Percentiles rank a stretch among this genome's conserved stretches.
Conservation (phyloP, 2,888 invertebrate species). For the Eugnorisma glareosa region DNA sequence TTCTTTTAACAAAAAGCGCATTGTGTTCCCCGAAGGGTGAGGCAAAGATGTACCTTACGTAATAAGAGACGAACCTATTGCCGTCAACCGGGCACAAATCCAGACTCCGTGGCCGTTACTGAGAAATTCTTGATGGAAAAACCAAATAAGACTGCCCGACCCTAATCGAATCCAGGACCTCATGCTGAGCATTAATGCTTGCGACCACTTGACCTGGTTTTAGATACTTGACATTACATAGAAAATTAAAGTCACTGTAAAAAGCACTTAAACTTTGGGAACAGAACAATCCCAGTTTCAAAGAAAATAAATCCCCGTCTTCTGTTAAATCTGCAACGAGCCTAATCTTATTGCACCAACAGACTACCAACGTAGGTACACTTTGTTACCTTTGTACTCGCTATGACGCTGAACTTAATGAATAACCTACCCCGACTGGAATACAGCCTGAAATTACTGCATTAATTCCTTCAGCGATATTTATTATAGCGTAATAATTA, state of each 20-base stretch:
- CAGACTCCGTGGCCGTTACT: not conserved
- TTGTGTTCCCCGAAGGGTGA: not conserved
- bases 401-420: slow-evolving; percentile 73
- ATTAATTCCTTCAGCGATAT: slow-evolving; percentile 76
- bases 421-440: slow-evolving; percentile 69
- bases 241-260: not conserved
- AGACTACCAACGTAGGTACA: slow-evolving; percentile 28
- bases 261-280: not conserved
- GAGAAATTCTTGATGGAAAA: not conserved
- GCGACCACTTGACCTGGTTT: not conserved
- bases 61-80: not conserved
- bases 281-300: not conserved
- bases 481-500: slow-evolving; percentile 77
- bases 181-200: not conserved
- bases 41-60: not conserved
- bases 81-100: not conserved
- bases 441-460: slow-evolving; percentile 75
- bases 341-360: slow-evolving; percentile 47
- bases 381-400: slow-evolving; percentile 61
- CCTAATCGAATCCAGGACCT: not conserved
- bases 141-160: not conserved
- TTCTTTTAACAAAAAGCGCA: not conserved
- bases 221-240: not conserved
- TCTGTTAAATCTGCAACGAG: slow-evolving; percentile 29
- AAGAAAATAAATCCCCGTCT: not conserved